Conservation (phyloP, 2,797 vertebrate genomes). For the Peromyscus nudipes region DNA sequence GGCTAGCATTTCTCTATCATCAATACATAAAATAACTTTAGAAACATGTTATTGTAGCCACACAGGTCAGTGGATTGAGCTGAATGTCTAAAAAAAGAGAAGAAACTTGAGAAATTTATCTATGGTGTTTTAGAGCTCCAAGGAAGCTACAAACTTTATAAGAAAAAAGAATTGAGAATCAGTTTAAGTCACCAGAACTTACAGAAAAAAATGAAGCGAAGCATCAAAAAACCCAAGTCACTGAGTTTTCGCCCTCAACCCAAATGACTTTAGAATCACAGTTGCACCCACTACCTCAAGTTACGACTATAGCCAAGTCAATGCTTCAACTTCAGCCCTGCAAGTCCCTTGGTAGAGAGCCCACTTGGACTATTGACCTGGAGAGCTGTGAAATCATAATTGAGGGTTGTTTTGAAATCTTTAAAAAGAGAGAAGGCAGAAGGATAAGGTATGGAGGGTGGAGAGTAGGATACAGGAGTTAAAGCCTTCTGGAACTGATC, state of each 20-base stretch:
- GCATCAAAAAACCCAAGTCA: not conserved
- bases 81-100: not conserved
- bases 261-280: not conserved
- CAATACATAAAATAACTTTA: slow-evolving; percentile 44
- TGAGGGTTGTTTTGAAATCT: not conserved
- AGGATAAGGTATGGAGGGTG: not conserved
- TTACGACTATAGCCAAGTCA: not conserved
- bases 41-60: not conserved
- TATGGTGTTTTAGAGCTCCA: not conserved
- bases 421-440: not conserved
- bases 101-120: slow-evolving; percentile 18
- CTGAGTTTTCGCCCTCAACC: not conserved
- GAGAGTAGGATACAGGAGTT: not conserved
- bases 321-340: not conserved
- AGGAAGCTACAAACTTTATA: not conserved
- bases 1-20: not conserved
- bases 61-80: not conserved
- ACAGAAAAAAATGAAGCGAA: not conserved
- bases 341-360: not conserved
- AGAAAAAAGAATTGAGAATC: not conserved
- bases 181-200: not conserved
- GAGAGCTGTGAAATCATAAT: not conserved
- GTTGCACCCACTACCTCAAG: not conserved
- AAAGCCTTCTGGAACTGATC: too few relatives aligned
- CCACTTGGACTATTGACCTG: not conserved